A percentile compares a stretch with the other conserved stretches of the same genome.
phyloP scores from a whole-genome alignment of 2,797 vertebrate species.

The Diplodus puntazzo region DNA sequence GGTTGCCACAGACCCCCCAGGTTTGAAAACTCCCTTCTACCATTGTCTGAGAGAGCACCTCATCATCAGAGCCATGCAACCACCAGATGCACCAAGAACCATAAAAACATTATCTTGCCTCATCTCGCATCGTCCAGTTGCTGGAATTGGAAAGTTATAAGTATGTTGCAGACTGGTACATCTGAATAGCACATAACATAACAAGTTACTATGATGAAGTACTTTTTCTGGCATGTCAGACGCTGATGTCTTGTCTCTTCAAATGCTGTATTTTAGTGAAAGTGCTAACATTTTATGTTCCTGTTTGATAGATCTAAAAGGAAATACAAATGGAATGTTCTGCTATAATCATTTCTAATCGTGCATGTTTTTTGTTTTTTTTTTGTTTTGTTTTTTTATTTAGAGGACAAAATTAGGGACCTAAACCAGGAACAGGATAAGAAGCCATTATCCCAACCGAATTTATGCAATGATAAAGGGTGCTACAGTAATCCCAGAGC shows the following conservation, averaged over 20 bases:
- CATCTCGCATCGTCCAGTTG: no score
- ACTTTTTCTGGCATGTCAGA: neutral
- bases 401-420: conserved; percentile 93
- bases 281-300: neutral
- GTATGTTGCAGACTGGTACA: no score
- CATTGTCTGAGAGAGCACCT: no score
- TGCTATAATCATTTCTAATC: no score
- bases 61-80: no score
- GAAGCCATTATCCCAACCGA: conserved; percentile 88
- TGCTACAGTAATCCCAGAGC: conserved; percentile 82
- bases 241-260: neutral
- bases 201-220: neutral
- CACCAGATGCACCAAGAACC: no score
- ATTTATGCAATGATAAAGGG: conserved; percentile 89
- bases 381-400: neutral
- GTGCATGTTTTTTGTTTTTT: neutral
- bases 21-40: no score
- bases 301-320: neutral
- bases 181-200: no score
- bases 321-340: neutral
- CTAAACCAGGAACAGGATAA: conserved; percentile 89
- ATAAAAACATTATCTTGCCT: no score
- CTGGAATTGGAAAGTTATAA: no score
- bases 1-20: no score
- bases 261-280: neutral